phyloP scores from a whole-genome alignment of 1,140 invertebrate species.

The Ceratina australensis region DNA sequence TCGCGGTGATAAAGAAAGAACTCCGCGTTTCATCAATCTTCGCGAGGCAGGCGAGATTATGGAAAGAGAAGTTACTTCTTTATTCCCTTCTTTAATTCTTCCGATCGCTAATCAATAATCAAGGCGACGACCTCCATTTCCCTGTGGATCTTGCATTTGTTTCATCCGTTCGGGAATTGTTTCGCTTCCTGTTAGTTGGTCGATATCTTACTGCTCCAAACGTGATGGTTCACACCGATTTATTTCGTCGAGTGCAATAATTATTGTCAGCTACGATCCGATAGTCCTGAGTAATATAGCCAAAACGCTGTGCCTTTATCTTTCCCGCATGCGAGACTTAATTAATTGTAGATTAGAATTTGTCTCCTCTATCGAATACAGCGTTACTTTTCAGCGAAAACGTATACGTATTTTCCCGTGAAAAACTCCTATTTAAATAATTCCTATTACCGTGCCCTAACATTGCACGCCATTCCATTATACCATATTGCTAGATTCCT shows the following conservation, averaged over 20 bases:
- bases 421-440: slow-evolving; percentile 7
- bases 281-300: slow-evolving; percentile 47
- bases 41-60: too few species aligned
- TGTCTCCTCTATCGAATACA: slow-evolving; percentile 20
- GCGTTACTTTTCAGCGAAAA: neutral
- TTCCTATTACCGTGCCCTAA: slow-evolving; percentile 26
- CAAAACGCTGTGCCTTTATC: slow-evolving; percentile 43
- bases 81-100: too few species aligned
- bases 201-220: neutral
- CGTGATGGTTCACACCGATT: slow-evolving; percentile 53
- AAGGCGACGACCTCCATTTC: slow-evolving; percentile 13
- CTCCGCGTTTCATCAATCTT: too few species aligned
- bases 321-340: slow-evolving; percentile 15
- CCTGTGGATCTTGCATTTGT: neutral
- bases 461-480: slow-evolving; percentile 3
- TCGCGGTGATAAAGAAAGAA: too few species aligned
- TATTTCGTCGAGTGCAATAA: slow-evolving; percentile 47
- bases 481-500: slow-evolving; percentile 30
- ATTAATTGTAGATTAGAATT: slow-evolving; percentile 21
- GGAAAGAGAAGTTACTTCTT: too few species aligned
- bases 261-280: slow-evolving; percentile 61
- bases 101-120: slow-evolving; percentile 4
- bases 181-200: neutral
- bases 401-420: neutral
- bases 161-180: neutral